Evolutionary conservation across 2,888 invertebrate species (phyloP).

Genomic region (Lycocerus yunnanus): DNA sequence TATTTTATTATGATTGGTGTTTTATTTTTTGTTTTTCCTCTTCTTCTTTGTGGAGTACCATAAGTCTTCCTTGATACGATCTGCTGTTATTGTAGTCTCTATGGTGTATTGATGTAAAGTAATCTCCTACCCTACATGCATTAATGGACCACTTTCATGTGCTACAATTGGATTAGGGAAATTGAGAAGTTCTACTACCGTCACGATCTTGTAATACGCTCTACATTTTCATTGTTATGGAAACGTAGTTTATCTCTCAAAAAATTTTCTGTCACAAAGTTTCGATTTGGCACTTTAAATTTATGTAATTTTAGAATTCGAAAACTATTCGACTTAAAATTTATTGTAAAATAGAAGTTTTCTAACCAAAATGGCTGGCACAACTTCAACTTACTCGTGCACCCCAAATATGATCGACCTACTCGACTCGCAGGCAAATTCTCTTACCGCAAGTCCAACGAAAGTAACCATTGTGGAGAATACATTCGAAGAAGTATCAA

Average conservation of each 20-base stretch:
- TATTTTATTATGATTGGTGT: background rate
- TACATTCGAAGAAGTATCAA: background rate
- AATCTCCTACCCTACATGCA: too few relatives aligned
- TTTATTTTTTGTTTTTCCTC: background rate
- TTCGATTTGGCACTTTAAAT: background rate
- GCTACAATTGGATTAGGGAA: too few relatives aligned
- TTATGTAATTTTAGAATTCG: background rate
- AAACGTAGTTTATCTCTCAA: background rate
- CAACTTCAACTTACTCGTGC: background rate
- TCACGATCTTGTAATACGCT: too few relatives aligned
- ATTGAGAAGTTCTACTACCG: too few relatives aligned
- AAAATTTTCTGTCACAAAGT: background rate
- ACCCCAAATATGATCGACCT: background rate
- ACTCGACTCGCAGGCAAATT: background rate
- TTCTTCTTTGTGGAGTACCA: too few relatives aligned
- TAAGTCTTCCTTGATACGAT: too few relatives aligned
- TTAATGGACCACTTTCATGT: too few relatives aligned
- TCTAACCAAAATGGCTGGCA: background rate
- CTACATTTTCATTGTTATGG: too few relatives aligned
- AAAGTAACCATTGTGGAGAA: background rate
- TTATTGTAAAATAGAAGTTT: background rate
- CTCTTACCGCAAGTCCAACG: background rate
- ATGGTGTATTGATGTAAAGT: too few relatives aligned
- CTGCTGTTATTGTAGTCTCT: too few relatives aligned
- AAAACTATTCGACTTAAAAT: background rate